These are phyloP conservation scores for Acrossocheilus wenchowensis DNA, from an alignment of 2,797 vertebrate genomes.

Conservation along the genomic window DNA sequence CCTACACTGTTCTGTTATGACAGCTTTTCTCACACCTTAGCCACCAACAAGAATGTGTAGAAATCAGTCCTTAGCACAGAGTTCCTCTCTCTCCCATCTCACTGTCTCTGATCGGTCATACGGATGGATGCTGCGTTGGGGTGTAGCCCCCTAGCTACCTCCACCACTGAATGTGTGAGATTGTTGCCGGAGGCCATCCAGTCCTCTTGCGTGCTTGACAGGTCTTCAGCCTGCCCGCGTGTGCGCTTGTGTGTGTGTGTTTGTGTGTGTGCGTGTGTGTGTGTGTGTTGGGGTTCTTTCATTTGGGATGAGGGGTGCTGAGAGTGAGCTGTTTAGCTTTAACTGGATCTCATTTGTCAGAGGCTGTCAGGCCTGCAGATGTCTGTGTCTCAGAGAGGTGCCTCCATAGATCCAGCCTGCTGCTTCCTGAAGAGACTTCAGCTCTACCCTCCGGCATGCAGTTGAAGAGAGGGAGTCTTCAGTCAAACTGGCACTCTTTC, in stretches of 20 bases:
- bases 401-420: constrained; percentile 60
- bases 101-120: constrained; percentile 48
- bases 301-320: constrained; percentile 61
- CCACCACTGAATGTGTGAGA: constrained; percentile 59
- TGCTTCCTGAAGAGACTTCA: constrained; percentile 59
- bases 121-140: constrained; percentile 55
- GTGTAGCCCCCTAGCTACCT: constrained; percentile 51
- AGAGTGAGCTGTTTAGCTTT: constrained; percentile 67
- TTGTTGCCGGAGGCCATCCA: constrained; percentile 60
- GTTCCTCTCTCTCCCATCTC: constrained; percentile 23
- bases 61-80: constrained; percentile 28
- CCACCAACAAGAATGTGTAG: constrained; percentile 28
- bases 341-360: constrained; percentile 69
- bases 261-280: constrained; percentile 8
- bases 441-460: constrained; percentile 62
- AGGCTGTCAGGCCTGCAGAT: constrained; percentile 65
- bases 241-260: constrained; percentile 32
- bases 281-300: constrained; percentile 54
- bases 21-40: constrained; percentile 52
- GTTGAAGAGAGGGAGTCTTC: constrained; percentile 58
- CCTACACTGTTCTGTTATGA: constrained; percentile 33
- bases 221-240: constrained; percentile 52
- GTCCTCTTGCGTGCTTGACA: constrained; percentile 58
- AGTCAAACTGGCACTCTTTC: constrained; percentile 51
- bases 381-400: constrained; percentile 64